These are phyloP conservation scores for Tricholaema leucomelas DNA, from an alignment of 2,113 vertebrate genomes.

Conservation along the genomic window DNA sequence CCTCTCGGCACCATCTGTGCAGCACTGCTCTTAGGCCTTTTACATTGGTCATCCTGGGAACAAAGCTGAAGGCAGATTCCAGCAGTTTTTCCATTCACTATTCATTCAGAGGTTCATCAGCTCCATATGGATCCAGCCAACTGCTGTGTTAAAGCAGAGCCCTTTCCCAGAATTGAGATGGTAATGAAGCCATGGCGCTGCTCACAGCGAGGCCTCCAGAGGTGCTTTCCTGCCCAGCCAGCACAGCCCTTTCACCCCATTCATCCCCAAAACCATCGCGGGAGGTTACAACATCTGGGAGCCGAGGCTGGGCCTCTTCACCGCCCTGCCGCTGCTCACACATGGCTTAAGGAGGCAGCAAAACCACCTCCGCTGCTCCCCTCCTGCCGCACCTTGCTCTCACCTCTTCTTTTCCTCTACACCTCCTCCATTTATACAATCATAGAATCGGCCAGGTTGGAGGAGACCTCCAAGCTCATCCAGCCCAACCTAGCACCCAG, in stretches of 20 bases:
- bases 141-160: constrained; percentile 88
- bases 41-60: constrained; percentile 91
- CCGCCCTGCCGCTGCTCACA: constrained; percentile 34
- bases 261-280: constrained; percentile 83
- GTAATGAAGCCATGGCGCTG: constrained; percentile 89
- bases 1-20: constrained; percentile 92
- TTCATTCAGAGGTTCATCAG: constrained; percentile 90
- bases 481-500: no score
- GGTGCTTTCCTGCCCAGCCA: constrained; percentile 77
- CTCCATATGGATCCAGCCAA: constrained; percentile 90
- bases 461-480: no score
- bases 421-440: neutral
- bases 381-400: neutral
- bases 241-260: constrained; percentile 80
- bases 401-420: neutral
- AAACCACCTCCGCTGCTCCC: constrained; percentile 25
- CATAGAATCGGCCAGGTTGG: no score
- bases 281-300: constrained; percentile 83
- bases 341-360: constrained; percentile 44
- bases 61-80: constrained; percentile 96
- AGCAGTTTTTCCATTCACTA: constrained; percentile 95
- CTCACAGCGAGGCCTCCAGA: constrained; percentile 77
- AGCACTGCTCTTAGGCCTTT: constrained; percentile 80
- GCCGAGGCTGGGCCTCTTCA: constrained; percentile 73
- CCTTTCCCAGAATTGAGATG: constrained; percentile 91